A percentile compares a stretch with the other conserved stretches of the same genome.
These are phyloP conservation scores for Euplexia lucipara DNA, from an alignment of 2,888 invertebrate genomes.

Conservation along the genomic window DNA sequence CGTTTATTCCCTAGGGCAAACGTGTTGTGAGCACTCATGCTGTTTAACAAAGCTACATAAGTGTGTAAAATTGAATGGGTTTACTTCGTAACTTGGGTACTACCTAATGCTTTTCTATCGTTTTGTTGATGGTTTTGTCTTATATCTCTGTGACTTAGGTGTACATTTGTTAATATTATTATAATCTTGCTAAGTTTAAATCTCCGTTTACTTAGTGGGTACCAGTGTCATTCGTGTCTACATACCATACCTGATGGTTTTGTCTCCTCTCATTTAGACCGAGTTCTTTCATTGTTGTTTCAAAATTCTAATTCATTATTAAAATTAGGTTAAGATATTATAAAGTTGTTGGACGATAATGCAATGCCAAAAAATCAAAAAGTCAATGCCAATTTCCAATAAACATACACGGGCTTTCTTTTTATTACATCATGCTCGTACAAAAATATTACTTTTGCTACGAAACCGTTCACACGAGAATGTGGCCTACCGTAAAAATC, in stretches of 20 bases:
- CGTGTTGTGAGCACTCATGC: slow-evolving; percentile 21
- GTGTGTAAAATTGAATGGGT: neutral
- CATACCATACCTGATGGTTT: too few species aligned
- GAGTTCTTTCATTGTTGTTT: neutral
- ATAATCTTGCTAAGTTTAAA: too few species aligned
- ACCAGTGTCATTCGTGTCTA: too few species aligned
- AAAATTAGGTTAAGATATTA: neutral
- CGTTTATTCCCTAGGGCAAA: slow-evolving; percentile 33
- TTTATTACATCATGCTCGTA: slow-evolving; percentile 32
- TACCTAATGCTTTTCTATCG: neutral
- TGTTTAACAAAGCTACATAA: slow-evolving; percentile 2
- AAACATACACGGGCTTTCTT: slow-evolving; percentile 22
- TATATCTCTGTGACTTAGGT: too few species aligned
- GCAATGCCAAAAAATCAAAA: neutral
- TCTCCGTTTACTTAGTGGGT: too few species aligned
- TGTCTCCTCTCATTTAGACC: neutral
- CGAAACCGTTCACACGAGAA: slow-evolving; percentile 61
- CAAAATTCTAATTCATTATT: neutral
- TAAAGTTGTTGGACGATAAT: neutral
- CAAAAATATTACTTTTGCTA: slow-evolving; percentile 50
- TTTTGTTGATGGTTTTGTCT: neutral
- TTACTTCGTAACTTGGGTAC: neutral
- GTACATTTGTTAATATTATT: too few species aligned
- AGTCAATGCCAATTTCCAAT: slow-evolving; percentile 20
- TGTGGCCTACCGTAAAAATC: slow-evolving; percentile 66